These are phyloP conservation scores for Blennius ocellaris DNA, from an alignment of 2,113 vertebrate species.

Conservation along the genomic window DNA sequence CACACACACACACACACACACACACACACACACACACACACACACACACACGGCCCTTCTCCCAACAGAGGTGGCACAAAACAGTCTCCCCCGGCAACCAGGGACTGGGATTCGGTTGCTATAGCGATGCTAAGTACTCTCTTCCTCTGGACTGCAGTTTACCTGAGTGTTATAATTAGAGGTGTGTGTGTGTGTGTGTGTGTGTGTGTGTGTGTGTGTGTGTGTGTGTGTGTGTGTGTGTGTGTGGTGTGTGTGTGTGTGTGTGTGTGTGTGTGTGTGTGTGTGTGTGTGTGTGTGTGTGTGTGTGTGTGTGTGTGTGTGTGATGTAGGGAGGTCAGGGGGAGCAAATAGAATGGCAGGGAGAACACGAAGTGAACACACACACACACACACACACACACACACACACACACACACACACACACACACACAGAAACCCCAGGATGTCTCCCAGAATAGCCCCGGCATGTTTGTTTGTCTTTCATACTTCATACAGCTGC, in stretches of 20 bases:
- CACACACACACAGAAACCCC: too few relatives aligned
- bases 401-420: too few relatives aligned
- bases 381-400: too few relatives aligned
- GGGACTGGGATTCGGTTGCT: constrained; percentile 85
- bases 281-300: constrained; percentile 24
- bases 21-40: constrained; percentile 1
- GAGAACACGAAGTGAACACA: too few relatives aligned
- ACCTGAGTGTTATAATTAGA: constrained; percentile 73
- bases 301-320: constrained; percentile 17
- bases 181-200: constrained; percentile 28
- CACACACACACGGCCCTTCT: constrained; percentile 19
- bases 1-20: too few relatives aligned
- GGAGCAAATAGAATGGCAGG: too few relatives aligned
- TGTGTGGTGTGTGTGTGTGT: constrained; percentile 13
- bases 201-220: constrained; percentile 30
- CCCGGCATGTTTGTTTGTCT: too few relatives aligned
- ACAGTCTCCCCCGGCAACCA: constrained; percentile 82
- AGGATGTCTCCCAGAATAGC: too few relatives aligned
- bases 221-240: constrained; percentile 36
- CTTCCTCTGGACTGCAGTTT: constrained; percentile 78
- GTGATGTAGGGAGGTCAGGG: too few relatives aligned
- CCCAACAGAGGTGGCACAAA: constrained; percentile 76
- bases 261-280: constrained; percentile 21
- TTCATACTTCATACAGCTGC: too few relatives aligned
- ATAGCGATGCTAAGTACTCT: constrained; percentile 86